These are phyloP conservation scores for Piezodorus guildinii DNA, from an alignment of 1,140 invertebrate genomes.

Conservation along the genomic window DNA sequence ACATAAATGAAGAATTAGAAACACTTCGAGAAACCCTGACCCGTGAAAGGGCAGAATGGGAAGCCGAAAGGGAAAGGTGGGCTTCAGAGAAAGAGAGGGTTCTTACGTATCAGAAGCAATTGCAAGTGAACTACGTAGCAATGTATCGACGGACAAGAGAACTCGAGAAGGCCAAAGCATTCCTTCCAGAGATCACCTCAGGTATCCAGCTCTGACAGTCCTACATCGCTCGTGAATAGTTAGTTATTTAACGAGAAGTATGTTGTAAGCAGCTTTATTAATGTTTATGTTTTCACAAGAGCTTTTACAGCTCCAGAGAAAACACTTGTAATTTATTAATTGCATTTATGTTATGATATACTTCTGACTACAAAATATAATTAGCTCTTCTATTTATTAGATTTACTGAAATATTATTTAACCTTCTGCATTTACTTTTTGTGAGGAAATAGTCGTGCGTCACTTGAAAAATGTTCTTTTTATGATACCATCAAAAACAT, in stretches of 20 bases:
- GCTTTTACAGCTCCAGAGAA: too few species aligned
- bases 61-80: constrained; percentile 5
- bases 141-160: constrained; percentile 4
- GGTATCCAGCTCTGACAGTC: neutral
- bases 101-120: neutral
- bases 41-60: constrained; percentile 11
- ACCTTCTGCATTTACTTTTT: too few species aligned
- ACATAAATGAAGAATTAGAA: neutral
- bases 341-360: too few species aligned
- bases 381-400: too few species aligned
- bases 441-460: too few species aligned
- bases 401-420: too few species aligned
- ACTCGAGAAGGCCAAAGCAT: neutral
- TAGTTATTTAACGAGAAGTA: constrained; percentile 10
- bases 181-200: neutral
- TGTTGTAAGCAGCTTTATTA: constrained; percentile 1
- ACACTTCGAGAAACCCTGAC: constrained; percentile 4
- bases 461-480: too few species aligned
- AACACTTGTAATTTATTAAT: too few species aligned
- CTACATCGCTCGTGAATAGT: constrained; percentile 13
- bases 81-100: constrained; percentile 13
- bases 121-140: constrained; percentile 3
- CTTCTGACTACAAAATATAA: too few species aligned
- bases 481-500: too few species aligned
- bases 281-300: too few species aligned